phyloP scores from a whole-genome alignment of 2,888 invertebrate genomes.

The Xanthia togata region DNA sequence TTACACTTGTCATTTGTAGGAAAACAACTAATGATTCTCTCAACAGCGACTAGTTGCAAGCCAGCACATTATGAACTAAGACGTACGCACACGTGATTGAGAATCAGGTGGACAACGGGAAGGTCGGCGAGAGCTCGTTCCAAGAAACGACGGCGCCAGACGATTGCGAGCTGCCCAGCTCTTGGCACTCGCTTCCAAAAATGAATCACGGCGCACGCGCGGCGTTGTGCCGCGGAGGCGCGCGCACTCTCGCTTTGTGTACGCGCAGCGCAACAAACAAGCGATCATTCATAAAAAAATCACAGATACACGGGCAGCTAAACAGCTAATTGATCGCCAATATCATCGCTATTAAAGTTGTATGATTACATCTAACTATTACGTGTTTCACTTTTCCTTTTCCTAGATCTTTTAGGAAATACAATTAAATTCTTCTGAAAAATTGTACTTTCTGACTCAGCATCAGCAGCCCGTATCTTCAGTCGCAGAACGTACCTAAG shows the following conservation, averaged over 20 bases:
- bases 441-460: conserved; percentile 8
- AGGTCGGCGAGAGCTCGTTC: conserved; percentile 83
- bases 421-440: conserved; percentile 8
- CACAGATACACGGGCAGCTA: conserved; percentile 64
- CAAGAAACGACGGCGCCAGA: conserved; percentile 84
- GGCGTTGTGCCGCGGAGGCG: conserved; percentile 50
- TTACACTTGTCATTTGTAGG: conserved; percentile 65
- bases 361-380: conserved; percentile 21
- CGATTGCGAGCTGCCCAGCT: conserved; percentile 70
- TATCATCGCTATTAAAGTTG: conserved; percentile 66
- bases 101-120: conserved; percentile 81
- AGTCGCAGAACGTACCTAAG: neutral
- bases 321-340: conserved; percentile 70
- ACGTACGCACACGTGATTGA: conserved; percentile 81
- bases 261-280: conserved; percentile 74
- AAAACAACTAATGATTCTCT: conserved; percentile 80
- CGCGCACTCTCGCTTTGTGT: conserved; percentile 68
- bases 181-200: conserved; percentile 72
- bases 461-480: conserved; percentile 12
- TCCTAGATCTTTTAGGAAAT: conserved; percentile 17
- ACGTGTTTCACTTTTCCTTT: conserved; percentile 17
- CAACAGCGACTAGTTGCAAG: conserved; percentile 89
- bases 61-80: conserved; percentile 76
- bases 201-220: conserved; percentile 68
- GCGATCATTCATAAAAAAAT: conserved; percentile 83